Conservation (phyloP, 2,113 vertebrate genomes). For the Saguinus midas region DNA sequence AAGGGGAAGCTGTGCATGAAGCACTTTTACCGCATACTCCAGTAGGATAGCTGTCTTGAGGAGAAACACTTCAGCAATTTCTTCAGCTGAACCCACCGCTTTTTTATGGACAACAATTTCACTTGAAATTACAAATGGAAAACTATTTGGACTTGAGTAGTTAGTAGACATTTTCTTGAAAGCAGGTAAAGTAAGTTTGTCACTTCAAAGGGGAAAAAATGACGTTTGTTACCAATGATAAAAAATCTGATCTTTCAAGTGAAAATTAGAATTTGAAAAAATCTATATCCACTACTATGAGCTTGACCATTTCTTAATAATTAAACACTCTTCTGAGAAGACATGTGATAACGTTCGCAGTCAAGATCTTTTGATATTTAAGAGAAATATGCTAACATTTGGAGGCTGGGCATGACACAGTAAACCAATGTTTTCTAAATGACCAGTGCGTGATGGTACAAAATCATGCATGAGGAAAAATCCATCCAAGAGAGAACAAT, state of each 20-base stretch:
- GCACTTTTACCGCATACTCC: background rate
- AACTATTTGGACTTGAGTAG: background rate
- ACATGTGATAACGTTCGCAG: rapidly evolving
- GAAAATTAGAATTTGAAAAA: background rate
- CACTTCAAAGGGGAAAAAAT: background rate
- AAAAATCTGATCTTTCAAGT: background rate
- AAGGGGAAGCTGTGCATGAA: background rate
- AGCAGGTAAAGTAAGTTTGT: background rate
- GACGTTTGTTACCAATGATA: background rate
- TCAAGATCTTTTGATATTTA: background rate
- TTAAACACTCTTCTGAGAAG: background rate
- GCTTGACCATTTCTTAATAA: background rate
- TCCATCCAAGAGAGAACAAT: background rate
- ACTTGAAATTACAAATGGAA: background rate
- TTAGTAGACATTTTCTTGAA: background rate
- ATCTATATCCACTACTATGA: background rate
- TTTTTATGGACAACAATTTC: background rate
- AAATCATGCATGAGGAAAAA: background rate
- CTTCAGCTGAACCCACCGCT: background rate
- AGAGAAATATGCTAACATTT: background rate
- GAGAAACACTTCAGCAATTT: background rate
- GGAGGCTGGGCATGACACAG: background rate
- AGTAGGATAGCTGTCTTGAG: background rate
- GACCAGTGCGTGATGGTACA: background rate
- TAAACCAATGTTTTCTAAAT: background rate